phyloP scores from a whole-genome alignment of 2,113 vertebrate species.

The Tonatia bakeri region DNA sequence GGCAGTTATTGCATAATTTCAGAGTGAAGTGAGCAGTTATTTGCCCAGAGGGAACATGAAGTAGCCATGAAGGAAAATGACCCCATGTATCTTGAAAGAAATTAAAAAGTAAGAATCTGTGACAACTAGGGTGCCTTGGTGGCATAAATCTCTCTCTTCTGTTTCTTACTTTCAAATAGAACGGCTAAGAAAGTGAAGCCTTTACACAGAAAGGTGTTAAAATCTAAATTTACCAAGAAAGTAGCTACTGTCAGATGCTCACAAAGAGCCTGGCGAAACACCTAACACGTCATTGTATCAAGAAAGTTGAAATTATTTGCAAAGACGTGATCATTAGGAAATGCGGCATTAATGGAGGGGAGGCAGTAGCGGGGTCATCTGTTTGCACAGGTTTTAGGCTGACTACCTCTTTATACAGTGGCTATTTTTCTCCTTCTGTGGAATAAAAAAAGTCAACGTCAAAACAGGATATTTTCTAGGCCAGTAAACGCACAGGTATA shows the following conservation, averaged over 20 bases:
- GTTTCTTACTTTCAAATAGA: slow-evolving; percentile 41
- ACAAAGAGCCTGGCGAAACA: slow-evolving; percentile 15
- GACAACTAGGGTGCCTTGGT: slow-evolving; percentile 35
- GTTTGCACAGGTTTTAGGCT: slow-evolving; percentile 51
- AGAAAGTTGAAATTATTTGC: slow-evolving; percentile 49
- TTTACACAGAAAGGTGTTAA: slow-evolving; percentile 51
- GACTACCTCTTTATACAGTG: neutral
- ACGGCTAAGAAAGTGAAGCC: neutral
- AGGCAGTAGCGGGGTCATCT: neutral
- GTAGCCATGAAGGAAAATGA: slow-evolving; percentile 72
- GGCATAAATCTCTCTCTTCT: slow-evolving; percentile 46
- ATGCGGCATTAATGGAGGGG: slow-evolving; percentile 31
- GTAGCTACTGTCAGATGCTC: neutral
- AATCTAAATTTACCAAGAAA: slow-evolving; percentile 16
- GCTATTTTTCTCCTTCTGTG: slow-evolving; percentile 50
- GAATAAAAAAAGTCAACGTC: slow-evolving; percentile 37
- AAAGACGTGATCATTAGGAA: slow-evolving; percentile 44
- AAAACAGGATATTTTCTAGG: slow-evolving; percentile 62
- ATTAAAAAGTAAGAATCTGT: slow-evolving; percentile 61
- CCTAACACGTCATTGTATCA: neutral
- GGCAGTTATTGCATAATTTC: slow-evolving; percentile 63
- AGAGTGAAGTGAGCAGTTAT: slow-evolving; percentile 55
- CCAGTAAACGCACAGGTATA: slow-evolving; percentile 51
- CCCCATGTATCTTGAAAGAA: slow-evolving; percentile 68
- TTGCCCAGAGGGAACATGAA: slow-evolving; percentile 68